phyloP scores from a whole-genome alignment of 1,140 invertebrate genomes.

The Cherax destructor region DNA sequence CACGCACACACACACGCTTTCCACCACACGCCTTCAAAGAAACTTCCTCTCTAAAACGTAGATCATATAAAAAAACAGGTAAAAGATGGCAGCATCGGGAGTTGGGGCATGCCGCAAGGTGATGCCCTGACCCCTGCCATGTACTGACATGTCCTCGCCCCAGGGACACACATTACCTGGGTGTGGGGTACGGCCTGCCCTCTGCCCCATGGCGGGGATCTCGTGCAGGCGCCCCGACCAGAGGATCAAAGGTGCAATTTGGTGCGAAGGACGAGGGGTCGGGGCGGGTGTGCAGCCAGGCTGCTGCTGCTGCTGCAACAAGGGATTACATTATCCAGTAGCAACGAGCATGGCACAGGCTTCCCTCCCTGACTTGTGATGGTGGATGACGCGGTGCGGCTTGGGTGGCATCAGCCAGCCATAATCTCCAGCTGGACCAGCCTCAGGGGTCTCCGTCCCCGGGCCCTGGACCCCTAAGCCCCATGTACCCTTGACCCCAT shows the following conservation, averaged over 20 bases:
- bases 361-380: slow-evolving; percentile 26
- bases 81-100: background rate
- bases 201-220: slow-evolving; percentile 35
- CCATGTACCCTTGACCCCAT: slow-evolving; percentile 58
- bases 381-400: slow-evolving; percentile 30
- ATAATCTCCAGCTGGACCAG: slow-evolving; percentile 20
- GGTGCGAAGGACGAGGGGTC: slow-evolving; percentile 10
- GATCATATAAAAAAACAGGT: too few species aligned
- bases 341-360: slow-evolving; percentile 18
- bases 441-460: slow-evolving; percentile 31
- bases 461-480: slow-evolving; percentile 20
- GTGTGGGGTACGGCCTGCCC: slow-evolving; percentile 49
- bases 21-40: too few species aligned
- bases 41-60: too few species aligned
- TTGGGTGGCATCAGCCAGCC: slow-evolving; percentile 51
- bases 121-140: slow-evolving; percentile 64
- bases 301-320: too few species aligned
- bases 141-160: slow-evolving; percentile 58
- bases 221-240: slow-evolving; percentile 23
- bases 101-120: slow-evolving; percentile 14
- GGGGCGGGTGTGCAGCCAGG: slow-evolving; percentile 5
- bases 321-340: slow-evolving; percentile 39
- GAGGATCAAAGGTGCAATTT: slow-evolving; percentile 64
- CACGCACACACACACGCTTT: background rate
- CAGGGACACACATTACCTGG: slow-evolving; percentile 57